Conservation (phyloP, 2,888 invertebrate species). For the Apotomis turbidana region DNA sequence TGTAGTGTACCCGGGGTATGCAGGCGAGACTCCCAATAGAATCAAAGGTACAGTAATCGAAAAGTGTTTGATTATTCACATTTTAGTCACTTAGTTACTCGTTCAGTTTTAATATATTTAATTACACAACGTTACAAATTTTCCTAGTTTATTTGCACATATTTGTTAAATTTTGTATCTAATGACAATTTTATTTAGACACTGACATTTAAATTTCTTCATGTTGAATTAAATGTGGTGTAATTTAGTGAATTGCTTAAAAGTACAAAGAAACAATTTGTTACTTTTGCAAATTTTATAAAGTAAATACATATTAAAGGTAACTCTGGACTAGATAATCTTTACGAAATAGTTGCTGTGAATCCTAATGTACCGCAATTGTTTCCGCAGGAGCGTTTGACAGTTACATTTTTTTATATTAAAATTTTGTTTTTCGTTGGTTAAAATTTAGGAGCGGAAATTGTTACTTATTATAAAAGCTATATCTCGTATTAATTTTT, state of each 20-base stretch:
- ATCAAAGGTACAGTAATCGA: constrained; percentile 58
- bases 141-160: constrained; percentile 82
- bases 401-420: constrained; percentile 63
- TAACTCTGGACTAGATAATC: constrained; percentile 73
- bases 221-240: constrained; percentile 79
- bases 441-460: constrained; percentile 72
- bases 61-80: constrained; percentile 77
- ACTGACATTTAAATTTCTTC: constrained; percentile 73
- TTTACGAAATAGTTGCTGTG: constrained; percentile 80
- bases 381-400: constrained; percentile 62
- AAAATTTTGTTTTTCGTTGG: constrained; percentile 68
- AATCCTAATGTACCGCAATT: constrained; percentile 69
- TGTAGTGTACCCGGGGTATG: constrained; percentile 57
- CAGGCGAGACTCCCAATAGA: constrained; percentile 56
- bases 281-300: constrained; percentile 90
- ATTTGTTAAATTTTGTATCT: constrained; percentile 80
- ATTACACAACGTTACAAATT: constrained; percentile 79
- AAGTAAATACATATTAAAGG: constrained; percentile 80
- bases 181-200: constrained; percentile 80
- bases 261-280: constrained; percentile 88
- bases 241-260: constrained; percentile 87
- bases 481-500: constrained; percentile 69
- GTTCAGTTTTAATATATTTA: constrained; percentile 79
- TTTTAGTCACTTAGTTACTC: constrained; percentile 77
- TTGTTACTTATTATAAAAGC: constrained; percentile 75